Evolutionary conservation across 2,113 vertebrate species (phyloP), one percentile per base, ranked within the genome.

Genomic region (Rhea americana): DNA sequence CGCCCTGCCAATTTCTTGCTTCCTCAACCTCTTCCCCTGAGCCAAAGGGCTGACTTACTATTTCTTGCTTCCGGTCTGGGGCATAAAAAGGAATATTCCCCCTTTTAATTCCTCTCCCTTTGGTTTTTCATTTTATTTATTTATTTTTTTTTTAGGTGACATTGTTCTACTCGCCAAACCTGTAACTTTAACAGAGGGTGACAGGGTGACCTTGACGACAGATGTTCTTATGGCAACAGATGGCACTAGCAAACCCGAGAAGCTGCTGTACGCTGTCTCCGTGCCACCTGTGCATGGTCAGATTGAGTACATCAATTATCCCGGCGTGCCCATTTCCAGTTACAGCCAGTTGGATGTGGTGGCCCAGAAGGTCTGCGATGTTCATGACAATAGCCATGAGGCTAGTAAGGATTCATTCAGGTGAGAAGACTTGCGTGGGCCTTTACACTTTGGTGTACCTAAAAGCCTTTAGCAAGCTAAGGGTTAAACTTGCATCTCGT

Each of bases 151-250:
- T 94, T 96, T 97, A 99, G 98, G 98, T 97, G 98, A 98, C 96
- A 97, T 99, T 92, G 97, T 98, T 96, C 97, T 99, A 93, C 96
- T 97, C 97, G 98, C 97, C 97, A 98, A 97, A 97, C 97, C 98
- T 77, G 98, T 99, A 97, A 98, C 94, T 95, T 98, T 99, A 98
- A 98, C 94, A 96, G 98, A 99, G 97, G 99, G 99, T 88, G 98
- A 99, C 98, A 98, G 98, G 94, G 98, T 99, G 94, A 98, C 99
- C 97, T 98, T 99, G 97, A 99, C 95, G 97, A 99, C 99, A 92
- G 98, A 99, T 98, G 95, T 98, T 98, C 98, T 99, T 97, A 97
- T 98, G 98, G 99, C 98, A 95, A 98, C 98, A 92, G 99, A 99
- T 98, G 97, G 97, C 47, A 97, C 97, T 85, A 98, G 98, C 89